A percentile compares a stretch with the other conserved stretches of the same genome.
Evolutionary conservation across 2,113 vertebrate genomes (phyloP).

Genomic region (Lepisosteus osseus): DNA sequence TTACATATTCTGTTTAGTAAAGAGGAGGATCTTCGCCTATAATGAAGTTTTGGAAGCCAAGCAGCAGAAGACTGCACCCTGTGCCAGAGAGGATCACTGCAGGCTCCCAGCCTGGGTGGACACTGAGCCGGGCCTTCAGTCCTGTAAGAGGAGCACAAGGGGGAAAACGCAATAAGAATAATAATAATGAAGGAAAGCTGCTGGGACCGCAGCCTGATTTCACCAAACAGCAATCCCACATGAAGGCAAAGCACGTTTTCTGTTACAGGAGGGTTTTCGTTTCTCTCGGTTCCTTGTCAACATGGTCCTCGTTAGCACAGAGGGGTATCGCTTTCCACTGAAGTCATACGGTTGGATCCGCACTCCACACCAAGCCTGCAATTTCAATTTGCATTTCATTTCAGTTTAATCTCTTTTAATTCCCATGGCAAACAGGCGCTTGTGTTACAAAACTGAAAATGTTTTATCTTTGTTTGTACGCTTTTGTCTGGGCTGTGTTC

Average conservation of each 20-base stretch:
- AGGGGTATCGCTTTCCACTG: conserved; percentile 52
- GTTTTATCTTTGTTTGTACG: no score
- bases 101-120: no score
- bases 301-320: conserved; percentile 43
- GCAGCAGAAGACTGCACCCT: no score
- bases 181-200: conserved; percentile 33
- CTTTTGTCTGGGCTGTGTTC: no score
- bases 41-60: no score
- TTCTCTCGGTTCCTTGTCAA: conserved; percentile 54
- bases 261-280: conserved; percentile 14
- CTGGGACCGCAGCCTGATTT: conserved; percentile 24
- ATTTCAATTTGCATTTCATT: conserved; percentile 54
- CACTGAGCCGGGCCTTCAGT: no score
- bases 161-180: background rate
- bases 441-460: background rate
- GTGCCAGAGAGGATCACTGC: no score
- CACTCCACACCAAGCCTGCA: conserved; percentile 33
- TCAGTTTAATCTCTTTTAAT: conserved; percentile 33
- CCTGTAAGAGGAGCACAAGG: no score
- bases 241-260: background rate
- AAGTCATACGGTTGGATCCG: conserved; percentile 48
- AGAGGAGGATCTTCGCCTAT: no score
- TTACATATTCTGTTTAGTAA: no score
- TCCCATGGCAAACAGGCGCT: conserved; percentile 30
- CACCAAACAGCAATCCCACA: conserved; percentile 2